Conservation (phyloP, 2,113 vertebrate genomes). For the Myotis yumanensis region DNA sequence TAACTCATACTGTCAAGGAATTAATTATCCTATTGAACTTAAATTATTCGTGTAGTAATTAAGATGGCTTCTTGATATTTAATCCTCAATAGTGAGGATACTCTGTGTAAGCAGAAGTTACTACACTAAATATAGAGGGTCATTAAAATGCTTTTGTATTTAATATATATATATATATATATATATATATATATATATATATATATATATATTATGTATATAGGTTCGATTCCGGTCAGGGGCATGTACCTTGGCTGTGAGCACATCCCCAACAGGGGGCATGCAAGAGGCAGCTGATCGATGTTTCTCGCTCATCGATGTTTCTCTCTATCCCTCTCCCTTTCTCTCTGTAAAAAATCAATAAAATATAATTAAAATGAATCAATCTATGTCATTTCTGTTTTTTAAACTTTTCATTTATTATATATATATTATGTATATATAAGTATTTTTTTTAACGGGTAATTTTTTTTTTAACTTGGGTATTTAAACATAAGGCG, state of each 20-base stretch:
- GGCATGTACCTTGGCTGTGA: no score
- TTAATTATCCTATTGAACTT: constrained; percentile 1
- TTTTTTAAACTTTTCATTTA: neutral
- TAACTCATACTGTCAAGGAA: neutral
- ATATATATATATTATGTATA: no score
- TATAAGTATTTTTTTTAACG: no score
- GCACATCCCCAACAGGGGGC: no score
- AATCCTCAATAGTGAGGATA: neutral
- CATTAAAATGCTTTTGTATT: neutral
- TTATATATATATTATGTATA: neutral
- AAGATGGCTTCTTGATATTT: neutral
- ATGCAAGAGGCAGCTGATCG: no score
- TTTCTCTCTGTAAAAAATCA: no score
- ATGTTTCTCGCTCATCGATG: no score
- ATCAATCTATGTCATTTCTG: neutral
- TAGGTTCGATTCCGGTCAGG: no score
- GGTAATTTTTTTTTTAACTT: neutral
- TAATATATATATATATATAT: neutral
- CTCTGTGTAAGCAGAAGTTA: neutral
- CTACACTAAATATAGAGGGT: neutral
- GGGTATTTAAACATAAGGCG: neutral
- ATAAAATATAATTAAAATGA: neutral
- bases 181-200: no score
- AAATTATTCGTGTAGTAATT: neutral
- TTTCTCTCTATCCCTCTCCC: no score